phyloP scores from a whole-genome alignment of 2,797 vertebrate species.

The Gobionotothen gibberifrons region DNA sequence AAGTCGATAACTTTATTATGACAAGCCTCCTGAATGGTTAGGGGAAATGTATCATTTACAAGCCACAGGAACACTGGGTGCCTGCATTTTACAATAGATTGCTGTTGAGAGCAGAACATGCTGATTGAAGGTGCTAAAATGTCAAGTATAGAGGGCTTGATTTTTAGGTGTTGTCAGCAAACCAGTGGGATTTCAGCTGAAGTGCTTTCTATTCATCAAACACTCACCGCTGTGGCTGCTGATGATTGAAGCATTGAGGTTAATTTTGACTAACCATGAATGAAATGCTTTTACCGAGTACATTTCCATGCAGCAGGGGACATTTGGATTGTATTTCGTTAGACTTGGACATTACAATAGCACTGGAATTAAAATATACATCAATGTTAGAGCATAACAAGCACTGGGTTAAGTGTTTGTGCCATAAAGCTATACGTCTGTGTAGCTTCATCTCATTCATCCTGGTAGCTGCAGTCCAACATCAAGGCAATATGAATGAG shows the following conservation, averaged over 20 bases:
- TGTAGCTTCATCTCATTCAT: constrained; percentile 28
- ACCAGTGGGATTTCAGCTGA: constrained; percentile 68
- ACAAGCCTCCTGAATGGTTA: constrained; percentile 35
- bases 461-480: constrained; percentile 6
- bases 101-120: constrained; percentile 52
- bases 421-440: constrained; percentile 12
- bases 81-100: constrained; percentile 67
- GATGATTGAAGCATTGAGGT: constrained; percentile 58
- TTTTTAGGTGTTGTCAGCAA: constrained; percentile 73
- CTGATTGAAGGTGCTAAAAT: constrained; percentile 75
- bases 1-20: too few relatives aligned
- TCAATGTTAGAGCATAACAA: constrained; percentile 14
- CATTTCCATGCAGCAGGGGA: constrained; percentile 25
- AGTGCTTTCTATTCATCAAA: constrained; percentile 74
- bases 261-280: constrained; percentile 55
- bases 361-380: constrained; percentile 25
- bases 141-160: constrained; percentile 68
- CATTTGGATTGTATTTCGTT: constrained; percentile 18
- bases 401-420: constrained; percentile 26
- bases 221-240: constrained; percentile 59
- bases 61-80: constrained; percentile 42
- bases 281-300: constrained; percentile 49
- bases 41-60: constrained; percentile 67
- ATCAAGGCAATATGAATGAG: constrained; percentile 21
- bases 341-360: constrained; percentile 15